A percentile compares a stretch with the other conserved stretches of the same genome.
Conservation (phyloP, 92 coral and sea anemone genomes). For the Pocillopora grandis region DNA sequence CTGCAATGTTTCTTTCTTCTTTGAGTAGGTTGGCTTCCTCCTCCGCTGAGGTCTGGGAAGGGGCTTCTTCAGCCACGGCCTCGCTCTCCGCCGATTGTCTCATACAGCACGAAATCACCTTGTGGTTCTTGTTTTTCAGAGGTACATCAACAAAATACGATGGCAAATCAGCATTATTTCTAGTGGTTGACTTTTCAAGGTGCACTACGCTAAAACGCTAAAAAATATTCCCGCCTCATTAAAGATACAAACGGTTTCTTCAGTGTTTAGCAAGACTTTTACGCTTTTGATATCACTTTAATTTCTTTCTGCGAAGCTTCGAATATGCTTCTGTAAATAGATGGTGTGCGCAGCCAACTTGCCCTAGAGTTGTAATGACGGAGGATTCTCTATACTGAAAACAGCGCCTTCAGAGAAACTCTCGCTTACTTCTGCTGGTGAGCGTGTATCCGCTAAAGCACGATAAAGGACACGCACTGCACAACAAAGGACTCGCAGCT, state of each 20-base stretch:
- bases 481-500: conserved; percentile 42
- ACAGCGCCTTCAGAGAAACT: conserved; percentile 62
- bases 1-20: no score
- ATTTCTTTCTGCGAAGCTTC: conserved; percentile 15
- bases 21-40: no score
- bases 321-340: conserved; percentile 58
- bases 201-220: conserved; percentile 49
- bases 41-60: no score
- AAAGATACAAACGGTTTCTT: conserved; percentile 53
- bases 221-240: conserved; percentile 69
- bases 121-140: no score
- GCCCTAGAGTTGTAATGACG: conserved; percentile 73
- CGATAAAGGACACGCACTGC: conserved; percentile 66
- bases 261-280: conserved; percentile 44
- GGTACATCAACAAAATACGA: no score
- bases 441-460: conserved; percentile 62
- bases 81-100: no score
- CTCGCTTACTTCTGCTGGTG: conserved; percentile 61
- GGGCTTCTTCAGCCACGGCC: no score
- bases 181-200: neutral
- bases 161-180: neutral
- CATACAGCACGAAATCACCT: no score
- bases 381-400: conserved; percentile 55
- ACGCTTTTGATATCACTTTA: neutral
- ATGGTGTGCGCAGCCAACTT: conserved; percentile 65